A percentile compares a stretch with the other conserved stretches of the same genome.
phyloP scores from a whole-genome alignment of 2,113 vertebrate species.

The Sula dactylatra region DNA sequence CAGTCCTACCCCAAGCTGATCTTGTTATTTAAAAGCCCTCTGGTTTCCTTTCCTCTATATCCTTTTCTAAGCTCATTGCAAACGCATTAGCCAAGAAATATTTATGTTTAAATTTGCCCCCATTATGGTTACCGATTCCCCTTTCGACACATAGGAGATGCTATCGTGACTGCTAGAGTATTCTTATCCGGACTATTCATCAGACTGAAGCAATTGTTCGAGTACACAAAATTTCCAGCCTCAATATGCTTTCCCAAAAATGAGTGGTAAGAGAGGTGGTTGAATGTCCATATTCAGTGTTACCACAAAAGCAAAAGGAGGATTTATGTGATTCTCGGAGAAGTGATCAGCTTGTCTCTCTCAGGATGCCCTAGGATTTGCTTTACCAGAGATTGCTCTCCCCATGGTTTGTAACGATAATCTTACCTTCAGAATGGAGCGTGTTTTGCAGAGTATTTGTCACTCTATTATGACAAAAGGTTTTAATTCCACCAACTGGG shows the following conservation, averaged over 20 bases:
- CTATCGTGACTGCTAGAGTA: fast-evolving
- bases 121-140: fast-evolving
- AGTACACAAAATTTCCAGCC: background rate
- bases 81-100: background rate
- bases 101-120: background rate
- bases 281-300: background rate
- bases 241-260: background rate
- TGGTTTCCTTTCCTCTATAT: conserved; percentile 11
- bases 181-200: background rate
- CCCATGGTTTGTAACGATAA: background rate
- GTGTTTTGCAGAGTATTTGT: background rate
- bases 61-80: conserved; percentile 27
- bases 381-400: background rate
- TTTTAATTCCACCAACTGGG: background rate
- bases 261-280: fast-evolving
- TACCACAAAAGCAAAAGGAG: background rate
- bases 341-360: background rate
- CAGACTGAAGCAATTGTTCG: background rate
- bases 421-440: background rate
- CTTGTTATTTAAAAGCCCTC: conserved; percentile 58
- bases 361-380: background rate
- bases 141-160: background rate
- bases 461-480: background rate
- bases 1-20: conserved; percentile 34
- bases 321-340: background rate